A percentile compares a stretch with the other conserved stretches of the same genome.
These are phyloP conservation scores for Chaenodraco wilsoni DNA, from an alignment of 2,797 vertebrate genomes.

Conservation along the genomic window DNA sequence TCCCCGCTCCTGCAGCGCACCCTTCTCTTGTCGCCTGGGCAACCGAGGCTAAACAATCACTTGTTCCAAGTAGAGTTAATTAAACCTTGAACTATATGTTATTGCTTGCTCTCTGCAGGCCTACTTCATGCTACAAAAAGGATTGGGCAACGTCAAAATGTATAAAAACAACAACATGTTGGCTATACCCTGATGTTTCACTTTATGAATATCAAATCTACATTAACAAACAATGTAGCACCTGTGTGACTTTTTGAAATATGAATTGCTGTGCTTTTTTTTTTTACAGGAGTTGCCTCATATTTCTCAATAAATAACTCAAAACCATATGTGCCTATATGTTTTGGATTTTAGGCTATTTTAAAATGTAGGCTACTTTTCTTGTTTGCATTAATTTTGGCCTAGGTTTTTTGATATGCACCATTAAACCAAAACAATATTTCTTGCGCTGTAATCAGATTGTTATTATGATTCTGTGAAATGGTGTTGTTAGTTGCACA, in stretches of 20 bases:
- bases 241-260: not conserved
- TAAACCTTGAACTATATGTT: slow-evolving; percentile 44
- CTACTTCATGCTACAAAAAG: not conserved
- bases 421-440: too few relatives aligned
- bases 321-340: not conserved
- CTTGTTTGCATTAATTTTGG: too few relatives aligned
- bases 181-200: not conserved
- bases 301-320: not conserved
- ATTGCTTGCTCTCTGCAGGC: not conserved
- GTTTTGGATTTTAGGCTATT: too few relatives aligned
- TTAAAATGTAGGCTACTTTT: too few relatives aligned
- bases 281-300: too few relatives aligned
- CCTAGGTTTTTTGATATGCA: too few relatives aligned
- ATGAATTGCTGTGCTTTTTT: not conserved
- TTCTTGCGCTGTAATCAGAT: too few relatives aligned
- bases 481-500: not conserved
- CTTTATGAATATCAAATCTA: not conserved
- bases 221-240: too few relatives aligned
- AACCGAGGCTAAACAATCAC: slow-evolving; percentile 55
- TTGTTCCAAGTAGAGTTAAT: slow-evolving; percentile 37
- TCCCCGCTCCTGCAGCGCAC: slow-evolving; percentile 69
- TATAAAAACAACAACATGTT: not conserved
- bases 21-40: slow-evolving; percentile 49
- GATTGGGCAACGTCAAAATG: not conserved
- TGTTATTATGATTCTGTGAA: not conserved